Evolutionary conservation across 1,140 invertebrate genomes (phyloP).

Genomic region (Trachymyrmex cornetzi): DNA sequence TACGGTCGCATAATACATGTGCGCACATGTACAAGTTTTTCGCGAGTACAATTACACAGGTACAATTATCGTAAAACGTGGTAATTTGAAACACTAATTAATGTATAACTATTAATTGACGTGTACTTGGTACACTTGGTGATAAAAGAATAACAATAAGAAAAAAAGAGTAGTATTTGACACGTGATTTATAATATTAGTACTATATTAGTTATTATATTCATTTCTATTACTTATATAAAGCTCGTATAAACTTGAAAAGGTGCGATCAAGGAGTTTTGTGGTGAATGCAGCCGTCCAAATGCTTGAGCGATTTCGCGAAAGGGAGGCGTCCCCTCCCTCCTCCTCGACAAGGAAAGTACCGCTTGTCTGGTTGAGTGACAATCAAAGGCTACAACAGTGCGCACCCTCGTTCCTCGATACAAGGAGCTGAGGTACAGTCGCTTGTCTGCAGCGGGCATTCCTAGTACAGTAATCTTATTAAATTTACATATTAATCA

Average conservation of each 20-base stretch:
- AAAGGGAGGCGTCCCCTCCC: constrained; percentile 25
- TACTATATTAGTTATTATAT: neutral
- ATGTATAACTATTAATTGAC: neutral
- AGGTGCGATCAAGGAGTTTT: constrained; percentile 58
- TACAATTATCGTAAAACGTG: neutral
- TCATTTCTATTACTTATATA: neutral
- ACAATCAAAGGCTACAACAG: constrained; percentile 77
- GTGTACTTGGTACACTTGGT: neutral
- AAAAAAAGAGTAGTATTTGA: constrained; percentile 12
- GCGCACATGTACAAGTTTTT: neutral
- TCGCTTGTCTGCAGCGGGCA: constrained; percentile 85
- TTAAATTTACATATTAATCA: constrained; percentile 99
- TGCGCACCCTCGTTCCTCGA: constrained; percentile 63
- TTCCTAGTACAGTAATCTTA: constrained; percentile 95
- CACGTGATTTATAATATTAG: neutral
- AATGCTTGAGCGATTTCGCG: constrained; percentile 55
- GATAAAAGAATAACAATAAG: neutral
- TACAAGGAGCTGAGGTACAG: constrained; percentile 75
- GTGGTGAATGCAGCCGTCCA: constrained; percentile 48
- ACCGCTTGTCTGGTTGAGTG: constrained; percentile 67
- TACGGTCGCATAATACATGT: neutral
- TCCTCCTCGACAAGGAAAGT: constrained; percentile 55
- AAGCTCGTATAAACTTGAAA: constrained; percentile 20
- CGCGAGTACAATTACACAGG: neutral
- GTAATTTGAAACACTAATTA: neutral